Base-by-base conservation (phyloP, 2,888 invertebrate species). In the Aphodius sticticus region DNA sequence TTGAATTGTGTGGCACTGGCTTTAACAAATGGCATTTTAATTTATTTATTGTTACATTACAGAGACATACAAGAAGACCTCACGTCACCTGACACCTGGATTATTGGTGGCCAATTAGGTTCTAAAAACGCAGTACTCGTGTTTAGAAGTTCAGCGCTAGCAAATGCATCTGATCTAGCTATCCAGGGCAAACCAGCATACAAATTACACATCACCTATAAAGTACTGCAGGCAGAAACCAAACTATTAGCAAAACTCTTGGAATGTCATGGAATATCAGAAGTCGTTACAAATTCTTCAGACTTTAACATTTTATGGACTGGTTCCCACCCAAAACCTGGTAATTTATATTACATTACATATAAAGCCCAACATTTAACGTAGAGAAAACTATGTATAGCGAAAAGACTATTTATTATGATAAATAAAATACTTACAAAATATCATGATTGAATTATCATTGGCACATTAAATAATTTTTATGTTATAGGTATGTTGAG, bases 231-330 rank as follows among this genome's bases (percentile, higher is more conserved):
- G 88, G 95, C 96, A 6, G 96, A 96, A 89, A 95, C 96, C 0
- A 95, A 94, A 87, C 91, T 96, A 69, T 90, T 96, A 76, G 92
- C 94, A 81, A 93, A 95, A 83, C 89, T 96, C 77, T 92, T 96
- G 15, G 93, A 94, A 86, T 94, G 95, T 9, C 96, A 96, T 87
- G 96, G 96, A 0, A 90, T 96, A 26, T 90, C 90, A 76, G 96
- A 96, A 89, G 92, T 93, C 16, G 86, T 93, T 78, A 93, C 94
- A 79, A 95, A 95, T 87, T 93, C 93, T 78, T 90, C 91, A 36
- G 93, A 94, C 87, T 98, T 95, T 89, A 98, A 96, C 89, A 90
- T 98, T 72, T 89, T 98, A 77, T 98, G 98, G 98, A 96, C 97
- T 53, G 97, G 97, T 36, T 93, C 95, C 72, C 97, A 98, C 87